Evolutionary conservation across 2,888 invertebrate species (phyloP).

Genomic region (Phragmatobia fuliginosa): DNA sequence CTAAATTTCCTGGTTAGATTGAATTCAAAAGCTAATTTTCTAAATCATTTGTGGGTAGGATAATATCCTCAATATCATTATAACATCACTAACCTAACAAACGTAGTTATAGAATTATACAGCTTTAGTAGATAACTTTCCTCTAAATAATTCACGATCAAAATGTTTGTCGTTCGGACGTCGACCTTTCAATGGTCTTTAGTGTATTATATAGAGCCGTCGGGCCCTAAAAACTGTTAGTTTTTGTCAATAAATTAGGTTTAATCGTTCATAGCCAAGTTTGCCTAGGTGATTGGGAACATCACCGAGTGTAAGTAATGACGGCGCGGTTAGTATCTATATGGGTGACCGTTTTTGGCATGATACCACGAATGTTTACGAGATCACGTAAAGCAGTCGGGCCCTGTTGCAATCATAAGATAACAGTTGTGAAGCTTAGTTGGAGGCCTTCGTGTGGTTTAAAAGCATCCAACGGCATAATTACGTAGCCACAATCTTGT

Average conservation of each 20-base stretch:
- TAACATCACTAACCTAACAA: neutral
- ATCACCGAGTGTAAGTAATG: too few relatives aligned
- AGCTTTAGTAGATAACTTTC: slow-evolving; percentile 2
- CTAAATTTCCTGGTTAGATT: neutral
- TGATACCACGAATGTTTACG: too few relatives aligned
- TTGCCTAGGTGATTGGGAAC: too few relatives aligned
- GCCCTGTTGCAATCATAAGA: too few relatives aligned
- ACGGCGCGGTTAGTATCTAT: too few relatives aligned
- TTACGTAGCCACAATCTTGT: too few relatives aligned
- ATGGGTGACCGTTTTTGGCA: too few relatives aligned
- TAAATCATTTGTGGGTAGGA: neutral
- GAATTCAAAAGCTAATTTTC: neutral
- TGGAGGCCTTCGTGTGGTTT: too few relatives aligned
- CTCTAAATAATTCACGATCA: slow-evolving; percentile 36
- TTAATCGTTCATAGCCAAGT: too few relatives aligned
- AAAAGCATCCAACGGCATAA: too few relatives aligned
- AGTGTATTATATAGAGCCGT: slow-evolving; percentile 32
- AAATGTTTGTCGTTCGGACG: slow-evolving; percentile 35
- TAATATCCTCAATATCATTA: neutral
- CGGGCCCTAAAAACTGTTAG: slow-evolving; percentile 26
- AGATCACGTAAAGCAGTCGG: too few relatives aligned
- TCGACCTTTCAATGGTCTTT: slow-evolving; percentile 44
- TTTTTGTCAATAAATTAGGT: neutral
- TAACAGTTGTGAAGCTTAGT: too few relatives aligned
- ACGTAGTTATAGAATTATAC: neutral